A percentile compares a stretch with the other conserved stretches of the same genome.
Evolutionary conservation across 2,113 vertebrate genomes (phyloP).

Genomic region (Eublepharis macularius): DNA sequence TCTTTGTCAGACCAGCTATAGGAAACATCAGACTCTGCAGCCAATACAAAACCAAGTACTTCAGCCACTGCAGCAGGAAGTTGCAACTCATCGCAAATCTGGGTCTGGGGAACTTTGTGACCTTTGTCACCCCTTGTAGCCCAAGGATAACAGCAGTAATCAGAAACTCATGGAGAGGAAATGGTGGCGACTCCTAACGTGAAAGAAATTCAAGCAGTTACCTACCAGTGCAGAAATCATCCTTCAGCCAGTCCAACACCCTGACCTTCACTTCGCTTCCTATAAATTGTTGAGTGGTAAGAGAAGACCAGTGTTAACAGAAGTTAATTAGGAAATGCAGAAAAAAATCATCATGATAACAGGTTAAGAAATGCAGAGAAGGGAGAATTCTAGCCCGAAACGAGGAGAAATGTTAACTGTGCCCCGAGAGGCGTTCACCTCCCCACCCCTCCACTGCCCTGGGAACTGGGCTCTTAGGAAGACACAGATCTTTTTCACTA

Average conservation of each 20-base stretch:
- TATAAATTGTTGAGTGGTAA: constrained; percentile 42
- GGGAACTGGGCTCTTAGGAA: not conserved
- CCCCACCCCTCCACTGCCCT: not conserved
- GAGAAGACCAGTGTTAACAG: not conserved
- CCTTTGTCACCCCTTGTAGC: too few species aligned
- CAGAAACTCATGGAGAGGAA: not conserved
- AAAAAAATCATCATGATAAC: not conserved
- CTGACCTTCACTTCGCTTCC: constrained; percentile 81
- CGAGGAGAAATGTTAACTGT: not conserved
- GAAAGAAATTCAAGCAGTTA: not conserved
- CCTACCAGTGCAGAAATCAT: constrained; percentile 84
- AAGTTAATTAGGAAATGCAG: too few species aligned
- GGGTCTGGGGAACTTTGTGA: too few species aligned
- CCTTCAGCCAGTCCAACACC: constrained; percentile 87
- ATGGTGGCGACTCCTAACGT: too few species aligned
- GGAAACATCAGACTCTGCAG: constrained; percentile 74
- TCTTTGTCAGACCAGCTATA: constrained; percentile 92
- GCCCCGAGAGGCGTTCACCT: not conserved
- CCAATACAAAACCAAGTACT: too few species aligned
- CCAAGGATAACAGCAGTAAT: not conserved
- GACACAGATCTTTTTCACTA: not conserved
- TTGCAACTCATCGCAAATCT: too few species aligned
- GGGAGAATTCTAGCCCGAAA: not conserved
- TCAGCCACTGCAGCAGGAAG: too few species aligned
- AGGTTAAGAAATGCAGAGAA: too few species aligned